Percentiles rank a stretch among this genome's conserved stretches.
These are phyloP conservation scores for Julus scandinavius DNA, from an alignment of 2,888 invertebrate species.

Conservation along the genomic window DNA sequence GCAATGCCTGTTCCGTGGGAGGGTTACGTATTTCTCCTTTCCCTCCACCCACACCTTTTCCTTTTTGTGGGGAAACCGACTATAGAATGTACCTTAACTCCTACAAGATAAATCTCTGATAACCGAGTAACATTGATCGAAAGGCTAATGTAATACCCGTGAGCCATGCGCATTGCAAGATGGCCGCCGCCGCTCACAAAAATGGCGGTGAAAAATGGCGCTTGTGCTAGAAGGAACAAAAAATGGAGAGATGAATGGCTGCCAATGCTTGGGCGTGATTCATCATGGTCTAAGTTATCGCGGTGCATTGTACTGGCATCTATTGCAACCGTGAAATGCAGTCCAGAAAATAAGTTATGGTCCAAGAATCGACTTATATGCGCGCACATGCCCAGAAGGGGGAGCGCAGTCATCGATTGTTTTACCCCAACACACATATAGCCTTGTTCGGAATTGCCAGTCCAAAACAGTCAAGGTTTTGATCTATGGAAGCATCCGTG, in stretches of 20 bases:
- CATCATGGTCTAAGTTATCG: conserved; percentile 53
- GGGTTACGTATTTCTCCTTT: not conserved
- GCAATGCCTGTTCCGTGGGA: not conserved
- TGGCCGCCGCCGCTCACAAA: conserved; percentile 16
- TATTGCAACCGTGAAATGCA: conserved; percentile 37
- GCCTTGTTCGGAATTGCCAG: not conserved
- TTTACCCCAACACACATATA: not conserved
- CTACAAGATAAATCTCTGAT: conserved; percentile 47
- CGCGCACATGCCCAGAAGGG: conserved; percentile 1
- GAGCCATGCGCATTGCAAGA: conserved; percentile 23
- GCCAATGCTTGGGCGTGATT: conserved; percentile 54
- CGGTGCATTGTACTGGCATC: conserved; percentile 50
- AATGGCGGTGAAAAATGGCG: conserved; percentile 53
- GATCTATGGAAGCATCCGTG: not conserved
- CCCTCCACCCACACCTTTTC: not conserved
- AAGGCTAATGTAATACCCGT: conserved; percentile 48
- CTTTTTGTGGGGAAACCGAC: not conserved
- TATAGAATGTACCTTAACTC: conserved; percentile 9
- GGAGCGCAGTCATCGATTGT: not conserved
- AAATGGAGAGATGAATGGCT: conserved; percentile 54
- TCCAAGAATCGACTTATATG: conserved; percentile 35
- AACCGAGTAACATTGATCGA: conserved; percentile 25
- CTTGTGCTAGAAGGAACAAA: conserved; percentile 33
- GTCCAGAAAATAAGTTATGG: conserved; percentile 34
- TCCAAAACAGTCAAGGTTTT: not conserved